These are phyloP conservation scores for Mystacides longicornis DNA, from an alignment of 2,888 invertebrate species.

Conservation along the genomic window DNA sequence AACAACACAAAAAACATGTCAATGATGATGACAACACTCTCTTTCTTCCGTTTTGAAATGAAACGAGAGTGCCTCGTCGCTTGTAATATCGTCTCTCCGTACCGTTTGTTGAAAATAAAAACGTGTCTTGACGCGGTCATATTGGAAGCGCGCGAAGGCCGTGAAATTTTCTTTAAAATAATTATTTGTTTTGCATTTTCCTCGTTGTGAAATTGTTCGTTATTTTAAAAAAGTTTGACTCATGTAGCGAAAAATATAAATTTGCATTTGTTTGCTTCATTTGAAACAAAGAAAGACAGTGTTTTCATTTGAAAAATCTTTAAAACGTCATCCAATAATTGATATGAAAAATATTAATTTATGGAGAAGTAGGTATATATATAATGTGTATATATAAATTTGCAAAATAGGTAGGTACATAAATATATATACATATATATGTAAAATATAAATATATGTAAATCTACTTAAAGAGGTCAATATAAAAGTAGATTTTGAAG, in stretches of 20 bases:
- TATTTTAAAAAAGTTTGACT: neutral
- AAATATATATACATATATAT: neutral
- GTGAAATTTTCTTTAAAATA: neutral
- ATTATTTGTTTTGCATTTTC: neutral
- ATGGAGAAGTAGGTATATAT: neutral
- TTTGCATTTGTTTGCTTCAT: neutral
- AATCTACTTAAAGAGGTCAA: neutral
- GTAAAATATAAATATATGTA: neutral
- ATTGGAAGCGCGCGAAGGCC: neutral
- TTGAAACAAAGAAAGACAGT: slow-evolving; percentile 1
- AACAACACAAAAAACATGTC: neutral
- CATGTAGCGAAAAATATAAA: neutral
- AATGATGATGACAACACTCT: neutral
- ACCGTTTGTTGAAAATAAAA: too few relatives aligned
- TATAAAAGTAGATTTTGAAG: neutral
- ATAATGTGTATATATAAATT: neutral
- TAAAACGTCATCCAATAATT: neutral
- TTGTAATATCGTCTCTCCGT: neutral
- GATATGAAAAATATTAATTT: neutral
- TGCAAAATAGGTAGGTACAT: neutral
- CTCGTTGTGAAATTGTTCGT: neutral
- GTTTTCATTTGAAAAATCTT: neutral
- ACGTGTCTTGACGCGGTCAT: neutral
- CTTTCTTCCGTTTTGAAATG: neutral
- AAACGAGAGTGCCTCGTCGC: neutral